phyloP scores from a whole-genome alignment of 2,888 invertebrate species.

The Onthophagus sagittarius region DNA sequence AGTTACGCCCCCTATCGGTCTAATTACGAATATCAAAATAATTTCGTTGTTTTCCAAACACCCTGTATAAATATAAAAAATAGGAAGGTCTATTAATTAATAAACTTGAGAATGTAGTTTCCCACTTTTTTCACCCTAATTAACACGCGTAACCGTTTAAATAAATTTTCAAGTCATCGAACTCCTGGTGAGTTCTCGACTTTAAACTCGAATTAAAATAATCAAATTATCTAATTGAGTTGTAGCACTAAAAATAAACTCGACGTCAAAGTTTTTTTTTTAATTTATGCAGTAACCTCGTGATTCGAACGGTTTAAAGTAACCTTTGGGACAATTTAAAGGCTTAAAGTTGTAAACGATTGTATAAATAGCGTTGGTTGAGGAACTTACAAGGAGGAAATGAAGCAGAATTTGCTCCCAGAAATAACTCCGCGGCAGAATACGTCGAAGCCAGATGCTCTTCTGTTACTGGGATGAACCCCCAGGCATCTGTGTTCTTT shows the following conservation, averaged over 20 bases:
- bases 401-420: not conserved
- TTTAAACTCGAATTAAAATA: not conserved
- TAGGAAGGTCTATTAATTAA: too few relatives aligned
- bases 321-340: not conserved
- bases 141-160: not conserved
- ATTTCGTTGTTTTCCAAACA: too few relatives aligned
- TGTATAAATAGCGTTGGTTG: too few relatives aligned
- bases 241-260: not conserved
- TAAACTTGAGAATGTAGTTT: too few relatives aligned
- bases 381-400: not conserved
- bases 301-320: not conserved
- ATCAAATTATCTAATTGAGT: not conserved
- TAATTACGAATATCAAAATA: too few relatives aligned
- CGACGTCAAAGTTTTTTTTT: not conserved
- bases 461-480: not conserved
- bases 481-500: not conserved
- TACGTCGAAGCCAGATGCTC: not conserved
- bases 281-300: too few relatives aligned
- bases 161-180: not conserved
- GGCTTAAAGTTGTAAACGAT: not conserved
- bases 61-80: too few relatives aligned
- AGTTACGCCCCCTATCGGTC: too few relatives aligned
- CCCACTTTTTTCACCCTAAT: too few relatives aligned
- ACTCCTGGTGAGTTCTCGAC: not conserved
- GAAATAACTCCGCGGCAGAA: not conserved